phyloP scores from a whole-genome alignment of 64 coral and sea anemone species.

The Montipora foliosa region DNA sequence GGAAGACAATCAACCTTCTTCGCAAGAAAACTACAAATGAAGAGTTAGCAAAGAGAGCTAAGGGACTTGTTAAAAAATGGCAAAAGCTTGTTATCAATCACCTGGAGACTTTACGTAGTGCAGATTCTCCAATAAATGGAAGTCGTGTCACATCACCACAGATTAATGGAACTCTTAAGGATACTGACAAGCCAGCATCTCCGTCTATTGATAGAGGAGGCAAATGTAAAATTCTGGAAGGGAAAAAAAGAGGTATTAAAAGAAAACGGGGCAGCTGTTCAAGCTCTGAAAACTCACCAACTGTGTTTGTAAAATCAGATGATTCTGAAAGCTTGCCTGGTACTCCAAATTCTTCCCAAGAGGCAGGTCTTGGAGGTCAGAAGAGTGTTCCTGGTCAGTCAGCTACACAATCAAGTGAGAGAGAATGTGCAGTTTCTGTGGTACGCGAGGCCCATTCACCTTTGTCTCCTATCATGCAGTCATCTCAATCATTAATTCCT shows the following conservation, averaged over 20 bases:
- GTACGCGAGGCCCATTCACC: background rate
- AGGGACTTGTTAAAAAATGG: conserved; percentile 98
- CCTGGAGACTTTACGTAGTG: conserved; percentile 84
- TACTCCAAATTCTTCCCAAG: conserved; percentile 55
- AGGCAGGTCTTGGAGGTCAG: background rate
- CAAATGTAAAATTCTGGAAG: conserved; percentile 73
- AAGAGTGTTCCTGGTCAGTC: background rate
- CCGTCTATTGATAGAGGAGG: conserved; percentile 67
- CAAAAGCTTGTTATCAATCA: conserved; percentile 97
- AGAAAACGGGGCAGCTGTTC: conserved; percentile 79
- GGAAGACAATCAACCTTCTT: conserved; percentile 95
- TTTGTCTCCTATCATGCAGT: background rate
- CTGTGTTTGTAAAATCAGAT: conserved; percentile 49
- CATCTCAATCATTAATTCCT: background rate
- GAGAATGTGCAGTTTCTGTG: conserved; percentile 19
- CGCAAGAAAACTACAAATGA: conserved; percentile 97
- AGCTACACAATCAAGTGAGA: background rate
- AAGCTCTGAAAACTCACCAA: conserved; percentile 77
- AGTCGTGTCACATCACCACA: conserved; percentile 83
- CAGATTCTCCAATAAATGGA: conserved; percentile 94
- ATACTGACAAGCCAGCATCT: conserved; percentile 71
- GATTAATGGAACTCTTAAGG: conserved; percentile 88
- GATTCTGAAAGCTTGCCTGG: conserved; percentile 69
- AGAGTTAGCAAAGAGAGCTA: conserved; percentile 90
- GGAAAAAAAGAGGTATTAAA: conserved; percentile 87